A percentile compares a stretch with the other conserved stretches of the same genome.
These are phyloP conservation scores for Episyrphus balteatus DNA, from an alignment of 1,140 invertebrate species.

Conservation along the genomic window DNA sequence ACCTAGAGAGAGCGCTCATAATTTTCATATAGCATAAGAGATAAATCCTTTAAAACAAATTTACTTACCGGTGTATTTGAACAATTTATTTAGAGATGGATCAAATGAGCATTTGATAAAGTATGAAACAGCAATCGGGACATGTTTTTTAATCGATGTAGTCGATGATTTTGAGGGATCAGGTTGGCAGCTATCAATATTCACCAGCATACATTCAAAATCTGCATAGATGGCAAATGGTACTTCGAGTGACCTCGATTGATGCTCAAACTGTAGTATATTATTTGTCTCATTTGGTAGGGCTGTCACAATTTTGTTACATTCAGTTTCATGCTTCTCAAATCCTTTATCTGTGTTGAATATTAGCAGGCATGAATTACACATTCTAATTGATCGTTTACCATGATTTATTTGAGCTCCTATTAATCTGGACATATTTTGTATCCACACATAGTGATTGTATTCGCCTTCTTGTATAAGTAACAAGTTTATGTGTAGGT, in stretches of 20 bases:
- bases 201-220: conserved; percentile 25
- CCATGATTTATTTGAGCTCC: conserved; percentile 12
- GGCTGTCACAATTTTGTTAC: conserved; percentile 10
- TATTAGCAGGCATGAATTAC: conserved; percentile 17
- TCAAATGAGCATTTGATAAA: conserved; percentile 7
- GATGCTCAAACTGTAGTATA: conserved; percentile 19
- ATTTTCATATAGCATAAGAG: neutral
- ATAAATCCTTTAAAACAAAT: conserved; percentile 1
- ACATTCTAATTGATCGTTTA: conserved; percentile 13
- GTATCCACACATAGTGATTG: conserved; percentile 10
- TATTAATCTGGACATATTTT: conserved; percentile 13
- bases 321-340: conserved; percentile 11
- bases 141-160: conserved; percentile 3
- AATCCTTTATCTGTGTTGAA: conserved; percentile 12
- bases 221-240: conserved; percentile 30
- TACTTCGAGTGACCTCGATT: conserved; percentile 14
- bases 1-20: neutral
- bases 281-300: conserved; percentile 12
- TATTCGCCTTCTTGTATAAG: conserved; percentile 5
- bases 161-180: conserved; percentile 1
- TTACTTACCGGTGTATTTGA: conserved; percentile 3
- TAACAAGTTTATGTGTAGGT: conserved; percentile 5
- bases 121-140: conserved; percentile 6
- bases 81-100: conserved; percentile 2
- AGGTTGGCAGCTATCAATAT: conserved; percentile 2